A percentile compares a stretch with the other conserved stretches of the same genome.
Evolutionary conservation across 2,888 invertebrate genomes (phyloP).

Genomic region (Hemistola chrysoprasaria): DNA sequence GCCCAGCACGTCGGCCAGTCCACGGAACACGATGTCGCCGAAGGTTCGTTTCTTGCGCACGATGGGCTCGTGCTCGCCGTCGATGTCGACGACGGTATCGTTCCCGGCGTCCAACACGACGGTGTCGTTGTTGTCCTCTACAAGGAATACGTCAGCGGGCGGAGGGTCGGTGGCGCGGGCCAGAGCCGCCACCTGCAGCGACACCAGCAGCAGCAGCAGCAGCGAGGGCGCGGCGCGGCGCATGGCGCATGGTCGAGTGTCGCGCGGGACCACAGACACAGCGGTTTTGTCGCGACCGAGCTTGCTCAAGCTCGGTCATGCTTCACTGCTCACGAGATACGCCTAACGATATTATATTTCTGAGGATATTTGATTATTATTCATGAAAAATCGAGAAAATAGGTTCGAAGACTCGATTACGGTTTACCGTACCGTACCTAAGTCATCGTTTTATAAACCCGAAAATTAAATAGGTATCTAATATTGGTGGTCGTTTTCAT

Average conservation of each 20-base stretch:
- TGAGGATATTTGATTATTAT: constrained; percentile 4
- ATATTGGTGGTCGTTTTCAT: no score
- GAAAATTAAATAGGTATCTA: no score
- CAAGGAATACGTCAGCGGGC: constrained; percentile 10
- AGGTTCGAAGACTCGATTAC: no score
- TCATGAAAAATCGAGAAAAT: no score
- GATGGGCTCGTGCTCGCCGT: constrained; percentile 58
- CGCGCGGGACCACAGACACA: constrained; percentile 36
- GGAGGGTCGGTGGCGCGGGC: background rate
- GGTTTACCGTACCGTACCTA: no score
- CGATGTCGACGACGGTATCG: constrained; percentile 39
- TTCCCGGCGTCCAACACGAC: constrained; percentile 24
- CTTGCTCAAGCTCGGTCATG: constrained; percentile 62
- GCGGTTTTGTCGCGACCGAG: constrained; percentile 62
- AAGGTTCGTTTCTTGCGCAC: constrained; percentile 76
- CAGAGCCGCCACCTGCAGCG: constrained; percentile 25
- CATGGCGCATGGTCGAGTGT: constrained; percentile 67
- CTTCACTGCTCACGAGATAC: constrained; percentile 25
- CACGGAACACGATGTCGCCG: constrained; percentile 75
- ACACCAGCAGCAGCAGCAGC: constrained; percentile 43
- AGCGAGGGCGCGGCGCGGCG: constrained; percentile 54
- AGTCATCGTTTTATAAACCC: no score
- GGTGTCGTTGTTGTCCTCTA: constrained; percentile 15
- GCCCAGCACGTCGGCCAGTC: constrained; percentile 75
- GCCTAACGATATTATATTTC: background rate